Evolutionary conservation across 2,113 vertebrate genomes (phyloP).

Genomic region (Channa maculata): DNA sequence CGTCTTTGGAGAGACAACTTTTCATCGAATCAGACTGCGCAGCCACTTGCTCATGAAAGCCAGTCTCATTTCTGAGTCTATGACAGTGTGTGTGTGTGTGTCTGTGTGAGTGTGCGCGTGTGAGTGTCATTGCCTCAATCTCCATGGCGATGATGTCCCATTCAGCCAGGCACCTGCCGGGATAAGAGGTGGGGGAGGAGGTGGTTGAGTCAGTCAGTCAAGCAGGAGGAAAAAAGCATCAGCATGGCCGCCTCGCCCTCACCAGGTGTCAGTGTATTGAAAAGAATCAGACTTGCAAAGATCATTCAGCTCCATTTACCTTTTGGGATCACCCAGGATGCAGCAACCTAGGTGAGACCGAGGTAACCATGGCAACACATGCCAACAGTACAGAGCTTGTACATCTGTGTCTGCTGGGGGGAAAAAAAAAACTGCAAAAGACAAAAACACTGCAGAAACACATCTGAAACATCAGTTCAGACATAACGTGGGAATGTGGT

Average conservation of each 20-base stretch:
- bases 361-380: slow-evolving; percentile 60
- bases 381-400: slow-evolving; percentile 6
- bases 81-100: slow-evolving; percentile 16
- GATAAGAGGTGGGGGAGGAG: slow-evolving; percentile 58
- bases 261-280: slow-evolving; percentile 64
- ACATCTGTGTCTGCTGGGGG: slow-evolving; percentile 34
- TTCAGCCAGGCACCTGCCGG: slow-evolving; percentile 64
- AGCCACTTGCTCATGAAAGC: slow-evolving; percentile 39
- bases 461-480: not conserved
- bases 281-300: slow-evolving; percentile 60
- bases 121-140: slow-evolving; percentile 56
- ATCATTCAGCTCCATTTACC: slow-evolving; percentile 79
- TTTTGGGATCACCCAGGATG: slow-evolving; percentile 60
- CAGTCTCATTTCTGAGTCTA: slow-evolving; percentile 41
- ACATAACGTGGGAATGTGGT: not conserved
- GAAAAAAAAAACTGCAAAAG: slow-evolving; percentile 24
- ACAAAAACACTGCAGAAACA: slow-evolving; percentile 33
- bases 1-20: slow-evolving; percentile 35
- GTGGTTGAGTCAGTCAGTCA: slow-evolving; percentile 51
- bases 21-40: slow-evolving; percentile 39
- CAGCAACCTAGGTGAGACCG: slow-evolving; percentile 35
- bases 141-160: slow-evolving; percentile 65
- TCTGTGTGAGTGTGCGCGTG: not conserved
- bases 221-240: slow-evolving; percentile 28
- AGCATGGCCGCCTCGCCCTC: slow-evolving; percentile 41